Evolutionary conservation across 2,888 invertebrate genomes (phyloP).

Genomic region (Tachina lurida): DNA sequence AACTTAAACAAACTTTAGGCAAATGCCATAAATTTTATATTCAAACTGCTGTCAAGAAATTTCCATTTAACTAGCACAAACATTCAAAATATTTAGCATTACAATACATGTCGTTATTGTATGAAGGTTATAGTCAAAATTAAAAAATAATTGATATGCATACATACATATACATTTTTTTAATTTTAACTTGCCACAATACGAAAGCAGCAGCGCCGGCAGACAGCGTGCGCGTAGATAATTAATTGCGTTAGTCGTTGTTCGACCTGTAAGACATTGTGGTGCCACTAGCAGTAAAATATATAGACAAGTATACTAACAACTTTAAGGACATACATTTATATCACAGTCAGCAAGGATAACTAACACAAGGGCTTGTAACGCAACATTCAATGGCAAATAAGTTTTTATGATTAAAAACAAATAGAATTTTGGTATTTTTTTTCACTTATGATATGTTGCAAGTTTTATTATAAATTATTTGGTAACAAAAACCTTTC

Average conservation of each 20-base stretch:
- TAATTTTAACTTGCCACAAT: constrained; percentile 31
- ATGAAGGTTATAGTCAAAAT: neutral
- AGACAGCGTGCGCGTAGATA: constrained; percentile 73
- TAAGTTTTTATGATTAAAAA: neutral
- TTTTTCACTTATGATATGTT: too few relatives aligned
- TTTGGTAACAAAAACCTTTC: too few relatives aligned
- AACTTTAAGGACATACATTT: neutral
- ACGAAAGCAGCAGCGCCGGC: neutral
- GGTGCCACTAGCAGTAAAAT: constrained; percentile 62
- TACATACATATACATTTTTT: neutral
- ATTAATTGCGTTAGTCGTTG: constrained; percentile 80
- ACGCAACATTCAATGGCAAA: neutral
- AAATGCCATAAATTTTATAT: constrained; percentile 58
- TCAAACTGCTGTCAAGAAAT: constrained; percentile 37
- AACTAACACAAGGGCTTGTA: neutral
- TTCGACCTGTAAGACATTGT: constrained; percentile 76
- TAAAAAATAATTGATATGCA: too few relatives aligned
- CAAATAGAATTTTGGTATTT: too few relatives aligned
- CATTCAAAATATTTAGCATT: neutral
- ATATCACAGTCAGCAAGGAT: neutral
- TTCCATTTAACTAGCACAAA: constrained; percentile 18
- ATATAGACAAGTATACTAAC: constrained; percentile 71
- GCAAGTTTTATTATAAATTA: too few relatives aligned
- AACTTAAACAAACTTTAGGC: constrained; percentile 34
- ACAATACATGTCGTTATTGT: neutral